Base-by-base conservation (phyloP, 2,797 vertebrate genomes). In the Pampus argenteus region DNA sequence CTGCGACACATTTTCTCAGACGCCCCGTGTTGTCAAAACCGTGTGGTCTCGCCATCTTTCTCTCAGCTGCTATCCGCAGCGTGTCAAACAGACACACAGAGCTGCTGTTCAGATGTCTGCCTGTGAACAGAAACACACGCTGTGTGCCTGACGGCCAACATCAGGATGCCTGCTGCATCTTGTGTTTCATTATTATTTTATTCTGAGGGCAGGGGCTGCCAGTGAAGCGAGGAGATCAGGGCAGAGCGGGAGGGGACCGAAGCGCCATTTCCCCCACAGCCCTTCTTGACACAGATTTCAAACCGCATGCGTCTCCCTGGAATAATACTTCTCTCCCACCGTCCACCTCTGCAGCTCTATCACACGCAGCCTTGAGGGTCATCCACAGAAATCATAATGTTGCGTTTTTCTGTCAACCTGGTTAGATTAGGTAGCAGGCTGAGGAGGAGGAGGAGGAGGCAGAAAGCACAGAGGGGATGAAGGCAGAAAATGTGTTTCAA, bases 261-360 rank as follows among this genome's bases (percentile, higher is more conserved):
- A 59, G 70, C 66, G 57, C 57, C 47, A 44, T 78, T 84, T 60
- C 70, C 81, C 73, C 68, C 57, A 17, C 23, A 50, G 82, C 62
- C n/a, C 31, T 47, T 75, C 75, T 66, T 82, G 81, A 89, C 84
- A 89, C 66, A 89, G 63, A 88, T 88, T 84, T 85, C 40, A 81
- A 57, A 49, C 58, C 15, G 67, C 70, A 77, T 4, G 18, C 68
- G 58, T 71, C 70, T 79, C 74, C 61, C 61, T 66, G 74, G 51
- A 82, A 84, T 77, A 83, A 67, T 58, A 62, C 20, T 72, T 31
- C 58, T 56, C 48, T 1, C 18, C 29, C 48, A 1, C 18, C 29
- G 6, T 63, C 62, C 75, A 52, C 34, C 66, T 78, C 59, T 65
- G 13, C 40, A 54, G 59, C 64, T 52, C 28, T 54, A 70, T 85